Base-by-base conservation (phyloP, 37 sponge, comb jelly and placozoan species). In the Cliona cf. orientalis region DNA sequence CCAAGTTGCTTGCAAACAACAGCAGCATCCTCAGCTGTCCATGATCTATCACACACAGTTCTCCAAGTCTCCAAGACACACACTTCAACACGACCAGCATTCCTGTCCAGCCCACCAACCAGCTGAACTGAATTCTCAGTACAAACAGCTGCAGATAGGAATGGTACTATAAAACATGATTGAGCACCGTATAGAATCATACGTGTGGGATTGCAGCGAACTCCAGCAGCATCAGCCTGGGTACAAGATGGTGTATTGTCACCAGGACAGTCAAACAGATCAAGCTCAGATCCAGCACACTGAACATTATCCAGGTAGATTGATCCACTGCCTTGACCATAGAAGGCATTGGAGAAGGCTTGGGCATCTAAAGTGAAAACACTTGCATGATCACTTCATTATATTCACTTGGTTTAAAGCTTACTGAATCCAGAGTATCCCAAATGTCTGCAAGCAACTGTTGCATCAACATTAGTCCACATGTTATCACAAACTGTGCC, bases 251-350 rank as follows among this genome's bases (percentile, higher is more conserved):
- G 22, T 58, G 76, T 25, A 28, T 21, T 14, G 5, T 25, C 38
- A 11, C 25, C 41, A 12, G 62, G 42, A 38, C 83, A 83, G 53
- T 60, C 42, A 42, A 62, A 29, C 67, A 83, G 60, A 5, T 62
- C 42, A 36, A 23, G 19, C 38, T 83, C 83, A 42, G 62, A 45
- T 26, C 83, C 83, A 71, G 32, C 26, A 59, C 83, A 83, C 23
- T 58, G 38, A 0, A 83, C 83, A 58, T 72, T 21, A 59, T 72
- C 66, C 33, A 83, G 46, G 33, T 35, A 59, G 28, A 83, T 62
- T n/a, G 76, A 17, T 32, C 59, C 58, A 38, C 40, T 60, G 35
- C 76, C 76, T 5, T 35, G 62, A 38, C 76, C 76, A 58, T 60
- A 75, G 31, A 21, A 40, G 2, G 76, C 76, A 58, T 75, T 75